A percentile compares a stretch with the other conserved stretches of the same genome.
These are phyloP conservation scores for Chrysomela aeneicollis DNA, from an alignment of 2,888 invertebrate species.

Conservation along the genomic window DNA sequence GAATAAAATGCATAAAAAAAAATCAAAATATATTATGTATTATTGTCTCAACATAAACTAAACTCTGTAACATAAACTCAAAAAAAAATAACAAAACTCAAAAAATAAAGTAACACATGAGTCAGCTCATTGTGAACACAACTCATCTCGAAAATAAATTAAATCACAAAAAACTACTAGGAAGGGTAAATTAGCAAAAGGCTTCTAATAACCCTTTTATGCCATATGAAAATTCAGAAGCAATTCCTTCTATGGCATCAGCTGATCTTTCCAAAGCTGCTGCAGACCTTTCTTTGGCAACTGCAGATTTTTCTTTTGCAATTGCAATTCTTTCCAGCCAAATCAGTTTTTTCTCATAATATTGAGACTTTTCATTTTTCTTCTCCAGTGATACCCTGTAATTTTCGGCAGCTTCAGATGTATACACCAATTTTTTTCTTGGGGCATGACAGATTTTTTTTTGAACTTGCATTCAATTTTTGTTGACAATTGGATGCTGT, in stretches of 20 bases:
- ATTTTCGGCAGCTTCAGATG: conserved; percentile 19
- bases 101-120: background rate
- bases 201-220: background rate
- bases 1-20: background rate
- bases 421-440: conserved; percentile 19
- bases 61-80: background rate
- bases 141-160: background rate
- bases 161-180: background rate
- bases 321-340: background rate
- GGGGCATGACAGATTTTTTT: conserved; percentile 3
- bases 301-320: conserved; percentile 7
- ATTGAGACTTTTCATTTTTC: conserved; percentile 5
- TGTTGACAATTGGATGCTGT: no score
- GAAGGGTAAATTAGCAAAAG: background rate
- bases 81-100: background rate
- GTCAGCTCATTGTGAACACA: background rate
- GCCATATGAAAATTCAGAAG: background rate
- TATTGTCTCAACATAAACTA: background rate
- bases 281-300: conserved; percentile 12
- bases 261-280: conserved; percentile 8
- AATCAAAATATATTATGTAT: background rate
- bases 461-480: background rate
- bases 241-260: background rate
- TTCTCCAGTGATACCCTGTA: conserved; percentile 13
- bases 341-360: conserved; percentile 8